Base-by-base conservation (phyloP, 2,888 invertebrate species). In the Tanytarsus gracilentus region DNA sequence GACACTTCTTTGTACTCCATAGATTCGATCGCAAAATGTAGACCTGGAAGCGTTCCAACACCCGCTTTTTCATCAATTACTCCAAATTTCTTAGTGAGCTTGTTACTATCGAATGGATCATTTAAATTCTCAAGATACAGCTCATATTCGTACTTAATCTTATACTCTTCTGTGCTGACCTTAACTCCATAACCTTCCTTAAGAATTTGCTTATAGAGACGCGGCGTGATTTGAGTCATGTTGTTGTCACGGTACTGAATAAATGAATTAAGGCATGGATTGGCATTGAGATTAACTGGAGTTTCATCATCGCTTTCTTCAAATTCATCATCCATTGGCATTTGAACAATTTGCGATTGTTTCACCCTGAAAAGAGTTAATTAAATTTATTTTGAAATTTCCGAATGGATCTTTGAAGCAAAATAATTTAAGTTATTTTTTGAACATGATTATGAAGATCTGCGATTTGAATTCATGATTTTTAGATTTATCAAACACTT, bases 1-100 rank as follows among this genome's bases (percentile, higher is more conserved):
- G 94, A 78, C 62, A 82, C 76, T 73, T 95, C 95, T 44, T 82
- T 82, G n/a, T 84, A 79, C 65, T 78, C 73, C 94, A 95, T 94
- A 0, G 87, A 81, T 55, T 75, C 70, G 6, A 93, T 76, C 0
- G 84, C 89, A 4, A 82, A 71, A 64, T 86, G 83, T 9, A 92
- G 70, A 0, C 93, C 93, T 29, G 78, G 77, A 14, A 86, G 52
- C 0, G 75, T 68, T 30, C 67, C 76, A 4, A 64, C 36, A 1
- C 63, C 62, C 14, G 29, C 14, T 25, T 50, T 16, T 3, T 9
- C 7, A 11, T 36, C 18, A 14, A n/a, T 11, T 9, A 36, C 21
- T 8, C 23, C 14, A 8, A 29, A 6, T 0, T 70, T 69, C 0
- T 70, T 70, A 23, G 68, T 67, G 25, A 72, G 73, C 1, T 9